These are phyloP conservation scores for Dicyrtoma fusca DNA, from an alignment of 2,888 invertebrate species.

Conservation along the genomic window DNA sequence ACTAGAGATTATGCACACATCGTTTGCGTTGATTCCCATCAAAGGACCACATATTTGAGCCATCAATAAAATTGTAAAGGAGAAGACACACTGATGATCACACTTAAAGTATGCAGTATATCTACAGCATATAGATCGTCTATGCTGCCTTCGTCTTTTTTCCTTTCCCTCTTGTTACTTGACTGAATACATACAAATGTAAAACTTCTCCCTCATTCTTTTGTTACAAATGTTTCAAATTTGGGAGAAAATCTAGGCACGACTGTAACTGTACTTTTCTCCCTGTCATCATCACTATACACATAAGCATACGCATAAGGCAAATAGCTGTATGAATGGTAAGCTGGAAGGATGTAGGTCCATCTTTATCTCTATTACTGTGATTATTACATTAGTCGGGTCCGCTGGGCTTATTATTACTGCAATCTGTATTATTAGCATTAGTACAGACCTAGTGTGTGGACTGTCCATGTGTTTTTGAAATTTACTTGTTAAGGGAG, in stretches of 20 bases:
- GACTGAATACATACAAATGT: constrained; percentile 14
- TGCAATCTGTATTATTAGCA: too few species aligned
- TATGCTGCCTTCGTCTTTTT: not conserved
- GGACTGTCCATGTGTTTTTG: too few species aligned
- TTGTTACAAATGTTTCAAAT: constrained; percentile 20
- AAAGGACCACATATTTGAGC: not conserved
- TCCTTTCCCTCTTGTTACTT: not conserved
- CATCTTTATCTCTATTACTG: too few species aligned
- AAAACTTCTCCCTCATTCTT: not conserved
- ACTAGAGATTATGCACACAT: constrained; percentile 15
- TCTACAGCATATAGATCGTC: not conserved
- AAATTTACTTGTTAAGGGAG: too few species aligned
- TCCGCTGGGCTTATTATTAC: too few species aligned
- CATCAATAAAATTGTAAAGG: too few species aligned
- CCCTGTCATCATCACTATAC: constrained; percentile 4
- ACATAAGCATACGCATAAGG: too few species aligned
- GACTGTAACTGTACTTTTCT: constrained; percentile 1
- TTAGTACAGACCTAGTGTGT: too few species aligned
- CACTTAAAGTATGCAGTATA: not conserved
- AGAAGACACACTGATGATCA: too few species aligned
- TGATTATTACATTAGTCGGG: too few species aligned
- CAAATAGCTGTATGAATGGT: too few species aligned
- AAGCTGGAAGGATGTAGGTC: too few species aligned
- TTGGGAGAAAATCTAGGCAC: constrained; percentile 25
- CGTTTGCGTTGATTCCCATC: constrained; percentile 1